phyloP scores from a whole-genome alignment of 2,888 invertebrate species.

The Thymelicus sylvestris region DNA sequence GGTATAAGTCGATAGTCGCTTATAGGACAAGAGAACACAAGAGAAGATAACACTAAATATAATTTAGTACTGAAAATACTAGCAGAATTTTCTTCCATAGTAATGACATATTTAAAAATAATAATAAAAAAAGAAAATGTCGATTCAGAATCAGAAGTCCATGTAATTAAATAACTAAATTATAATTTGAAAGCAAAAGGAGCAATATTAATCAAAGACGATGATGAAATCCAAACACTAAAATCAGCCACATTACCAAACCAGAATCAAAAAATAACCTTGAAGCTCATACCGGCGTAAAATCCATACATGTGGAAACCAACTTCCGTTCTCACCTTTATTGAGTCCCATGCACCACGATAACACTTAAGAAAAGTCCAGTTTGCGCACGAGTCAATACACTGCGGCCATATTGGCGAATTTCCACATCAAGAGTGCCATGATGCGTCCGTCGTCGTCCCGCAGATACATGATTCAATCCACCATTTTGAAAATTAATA shows the following conservation, averaged over 20 bases:
- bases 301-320: conserved; percentile 32
- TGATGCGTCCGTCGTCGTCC: conserved; percentile 59
- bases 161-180: background rate
- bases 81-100: too few relatives aligned
- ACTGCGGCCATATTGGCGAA: conserved; percentile 79
- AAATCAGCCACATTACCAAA: conserved; percentile 6
- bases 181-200: too few relatives aligned
- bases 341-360: conserved; percentile 57
- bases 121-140: background rate
- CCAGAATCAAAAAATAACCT: background rate
- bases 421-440: conserved; percentile 55
- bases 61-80: too few relatives aligned
- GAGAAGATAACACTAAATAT: too few relatives aligned
- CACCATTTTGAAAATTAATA: conserved; percentile 58
- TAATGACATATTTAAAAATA: background rate
- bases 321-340: conserved; percentile 60
- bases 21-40: too few relatives aligned
- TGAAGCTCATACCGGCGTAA: background rate
- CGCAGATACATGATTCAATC: conserved; percentile 64
- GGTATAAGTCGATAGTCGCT: too few relatives aligned
- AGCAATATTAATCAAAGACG: background rate
- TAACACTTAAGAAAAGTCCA: conserved; percentile 48
- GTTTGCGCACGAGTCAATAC: conserved; percentile 47
- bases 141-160: background rate
- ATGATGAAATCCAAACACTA: background rate